These are phyloP conservation scores for Drosophila mauritiana DNA, from an alignment of 1,140 invertebrate genomes.

Conservation along the genomic window DNA sequence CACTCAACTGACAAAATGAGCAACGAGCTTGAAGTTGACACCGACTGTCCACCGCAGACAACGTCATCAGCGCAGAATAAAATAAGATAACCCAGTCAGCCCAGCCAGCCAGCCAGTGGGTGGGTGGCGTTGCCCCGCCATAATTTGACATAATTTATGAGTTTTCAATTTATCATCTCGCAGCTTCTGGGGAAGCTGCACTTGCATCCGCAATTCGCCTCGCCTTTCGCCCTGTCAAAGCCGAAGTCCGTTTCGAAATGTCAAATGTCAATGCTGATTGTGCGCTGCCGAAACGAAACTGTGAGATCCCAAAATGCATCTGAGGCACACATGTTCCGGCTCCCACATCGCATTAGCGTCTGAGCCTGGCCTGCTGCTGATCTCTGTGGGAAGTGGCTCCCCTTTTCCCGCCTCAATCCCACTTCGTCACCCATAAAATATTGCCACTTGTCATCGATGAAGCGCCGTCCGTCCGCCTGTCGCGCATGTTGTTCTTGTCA, in stretches of 20 bases:
- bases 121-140: slow-evolving; percentile 6
- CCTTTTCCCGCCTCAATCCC: not conserved
- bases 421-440: slow-evolving; percentile 48
- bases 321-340: slow-evolving; percentile 67
- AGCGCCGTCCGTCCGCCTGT: slow-evolving; percentile 11
- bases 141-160: slow-evolving; percentile 81
- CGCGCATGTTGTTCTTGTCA: slow-evolving; percentile 66
- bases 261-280: slow-evolving; percentile 71
- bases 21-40: slow-evolving; percentile 64
- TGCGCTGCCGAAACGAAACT: not conserved
- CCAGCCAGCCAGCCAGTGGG: not conserved
- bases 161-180: slow-evolving; percentile 74
- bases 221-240: slow-evolving; percentile 33
- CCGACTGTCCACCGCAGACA: slow-evolving; percentile 35
- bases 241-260: slow-evolving; percentile 43
- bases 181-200: slow-evolving; percentile 12
- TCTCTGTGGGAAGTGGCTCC: slow-evolving; percentile 59
- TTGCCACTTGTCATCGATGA: slow-evolving; percentile 67
- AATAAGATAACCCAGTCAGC: slow-evolving; percentile 3
- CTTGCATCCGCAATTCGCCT: slow-evolving; percentile 46
- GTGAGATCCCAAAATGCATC: slow-evolving; percentile 51
- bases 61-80: slow-evolving; percentile 29
- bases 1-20: slow-evolving; percentile 71
- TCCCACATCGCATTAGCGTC: slow-evolving; percentile 18
- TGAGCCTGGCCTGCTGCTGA: slow-evolving; percentile 22